Evolutionary conservation across 2,888 invertebrate genomes (phyloP).

Genomic region (Meloe dianella): DNA sequence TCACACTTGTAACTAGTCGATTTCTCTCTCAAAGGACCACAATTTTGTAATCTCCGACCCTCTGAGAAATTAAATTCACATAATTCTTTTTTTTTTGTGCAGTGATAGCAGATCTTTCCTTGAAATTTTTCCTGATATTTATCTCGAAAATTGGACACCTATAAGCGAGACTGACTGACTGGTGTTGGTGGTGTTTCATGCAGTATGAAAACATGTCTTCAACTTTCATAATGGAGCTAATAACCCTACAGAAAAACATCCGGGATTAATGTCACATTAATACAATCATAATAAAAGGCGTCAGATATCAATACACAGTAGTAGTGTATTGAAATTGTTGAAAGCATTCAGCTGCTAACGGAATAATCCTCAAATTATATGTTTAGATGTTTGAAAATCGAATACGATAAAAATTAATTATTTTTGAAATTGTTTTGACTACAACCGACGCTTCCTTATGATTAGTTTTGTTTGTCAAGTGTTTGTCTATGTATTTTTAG

Average conservation of each 20-base stretch:
- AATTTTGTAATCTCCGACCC: not conserved
- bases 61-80: not conserved
- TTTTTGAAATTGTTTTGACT: constrained; percentile 6
- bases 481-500: constrained; percentile 40
- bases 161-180: not conserved
- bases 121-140: not conserved
- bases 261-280: constrained; percentile 46
- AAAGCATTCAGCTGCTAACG: constrained; percentile 1
- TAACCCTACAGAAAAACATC: constrained; percentile 46
- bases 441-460: not conserved
- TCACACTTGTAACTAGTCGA: constrained; percentile 27
- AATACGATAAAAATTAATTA: not conserved
- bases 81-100: not conserved
- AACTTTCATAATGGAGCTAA: constrained; percentile 42
- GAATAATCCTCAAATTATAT: constrained; percentile 9
- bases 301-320: constrained; percentile 38
- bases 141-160: constrained; percentile 1
- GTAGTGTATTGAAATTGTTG: not conserved
- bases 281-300: constrained; percentile 41
- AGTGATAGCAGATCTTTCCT: not conserved
- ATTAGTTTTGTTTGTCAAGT: not conserved
- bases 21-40: constrained; percentile 11
- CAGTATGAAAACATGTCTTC: constrained; percentile 45
- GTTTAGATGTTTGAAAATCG: not conserved
- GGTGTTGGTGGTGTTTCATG: not conserved